Conservation (phyloP, 2,888 invertebrate species). For the Luffia ferchaultella region DNA sequence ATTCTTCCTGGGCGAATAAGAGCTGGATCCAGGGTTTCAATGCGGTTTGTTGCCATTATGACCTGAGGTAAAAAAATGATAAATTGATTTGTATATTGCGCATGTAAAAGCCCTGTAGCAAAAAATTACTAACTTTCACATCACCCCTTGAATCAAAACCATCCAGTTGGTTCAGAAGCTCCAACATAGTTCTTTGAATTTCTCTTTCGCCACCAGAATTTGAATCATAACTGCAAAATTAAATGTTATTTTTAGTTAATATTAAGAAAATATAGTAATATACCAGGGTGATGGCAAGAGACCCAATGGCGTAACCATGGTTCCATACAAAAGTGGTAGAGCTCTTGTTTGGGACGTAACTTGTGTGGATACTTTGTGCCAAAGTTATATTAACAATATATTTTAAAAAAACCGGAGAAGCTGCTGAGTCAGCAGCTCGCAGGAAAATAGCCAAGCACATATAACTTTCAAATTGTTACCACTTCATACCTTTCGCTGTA, state of each 20-base stretch:
- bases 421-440: no score
- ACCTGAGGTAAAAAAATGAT: slow-evolving; percentile 61
- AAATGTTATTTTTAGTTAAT: slow-evolving; percentile 10
- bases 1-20: slow-evolving; percentile 98
- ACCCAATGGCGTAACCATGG: no score
- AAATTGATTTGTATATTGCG: slow-evolving; percentile 2
- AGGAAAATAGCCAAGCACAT: no score
- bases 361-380: no score
- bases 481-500: no score
- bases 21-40: slow-evolving; percentile 98
- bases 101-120: slow-evolving; percentile 6
- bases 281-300: no score
- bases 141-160: slow-evolving; percentile 97
- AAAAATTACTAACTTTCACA: slow-evolving; percentile 76
- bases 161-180: slow-evolving; percentile 96
- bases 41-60: slow-evolving; percentile 97
- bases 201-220: slow-evolving; percentile 99
- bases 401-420: no score
- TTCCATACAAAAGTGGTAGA: no score
- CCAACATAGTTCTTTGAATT: slow-evolving; percentile 99
- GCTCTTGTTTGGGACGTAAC: no score
- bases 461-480: no score
- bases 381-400: no score
- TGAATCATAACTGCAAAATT: slow-evolving; percentile 80
- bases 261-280: slow-evolving; percentile 1